Base-by-base conservation (phyloP, 2,113 vertebrate species). In the Ceyx melanurus region DNA sequence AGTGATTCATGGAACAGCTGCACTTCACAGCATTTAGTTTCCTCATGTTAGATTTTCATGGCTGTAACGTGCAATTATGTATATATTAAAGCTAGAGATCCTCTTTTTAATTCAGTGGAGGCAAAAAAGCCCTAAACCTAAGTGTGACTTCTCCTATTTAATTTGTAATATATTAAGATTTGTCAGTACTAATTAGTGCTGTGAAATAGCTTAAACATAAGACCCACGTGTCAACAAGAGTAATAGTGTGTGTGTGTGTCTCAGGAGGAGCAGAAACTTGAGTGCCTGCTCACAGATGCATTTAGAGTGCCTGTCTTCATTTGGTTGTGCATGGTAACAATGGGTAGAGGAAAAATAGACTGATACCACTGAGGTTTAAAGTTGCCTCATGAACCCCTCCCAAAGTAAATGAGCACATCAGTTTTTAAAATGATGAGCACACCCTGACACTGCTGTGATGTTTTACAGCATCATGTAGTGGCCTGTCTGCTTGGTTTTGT, bases 161-260 rank as follows among this genome's bases (percentile, higher is more conserved):
- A 96, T 94, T 90, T 96, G 82, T 93, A 95, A 85, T 96, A 90
- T 86, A 86, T 94, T 97, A 88, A 82, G 42, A 79, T 37, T 73
- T 93, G 72, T 94, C 88, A 79, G 61, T 93, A 83, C 78, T 91
- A 88, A 89, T 94, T 89, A 92, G 60, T 7, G 6, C 67, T 80
- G 45, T 90, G 82, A 93, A 95, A 85, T 65, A 92, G 33, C 66
- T 91, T 96, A 82, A 93, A 88, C 75, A 57, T 37, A 84, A 78
- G 65, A 75, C 73, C 58, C 42, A 67, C 4, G 10, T 96, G 83
- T 94, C 95, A 88, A 82, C 45, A 86, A 77, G 56, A 86, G 71
- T 72, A 51, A 57, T 80, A 92, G 46, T 51, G 53, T 33, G 53
- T 51, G 53, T 33, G 53, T 94, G 57, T 68, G 66, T 88, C 79